Evolutionary conservation across 2,113 vertebrate species (phyloP).

Genomic region (Sinocyclocheilus maitianheensis): DNA sequence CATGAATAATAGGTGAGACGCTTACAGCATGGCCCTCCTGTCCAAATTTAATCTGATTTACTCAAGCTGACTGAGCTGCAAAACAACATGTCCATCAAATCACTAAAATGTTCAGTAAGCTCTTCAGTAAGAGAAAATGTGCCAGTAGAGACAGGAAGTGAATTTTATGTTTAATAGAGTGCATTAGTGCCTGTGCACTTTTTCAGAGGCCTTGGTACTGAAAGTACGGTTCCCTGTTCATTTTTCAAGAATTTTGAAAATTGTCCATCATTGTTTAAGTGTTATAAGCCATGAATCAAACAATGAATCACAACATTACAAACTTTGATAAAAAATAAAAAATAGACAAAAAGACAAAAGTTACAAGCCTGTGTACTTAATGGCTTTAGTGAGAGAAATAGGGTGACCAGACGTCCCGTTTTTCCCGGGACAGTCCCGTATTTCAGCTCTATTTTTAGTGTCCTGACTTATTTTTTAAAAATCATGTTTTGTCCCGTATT

Average conservation of each 20-base stretch:
- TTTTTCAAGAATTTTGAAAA: neutral
- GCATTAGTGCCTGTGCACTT: neutral
- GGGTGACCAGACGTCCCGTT: too few species aligned
- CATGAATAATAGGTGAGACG: slow-evolving; percentile 33
- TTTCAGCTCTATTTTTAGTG: too few species aligned
- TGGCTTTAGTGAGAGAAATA: neutral
- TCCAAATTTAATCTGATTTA: slow-evolving; percentile 56
- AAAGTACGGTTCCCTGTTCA: neutral
- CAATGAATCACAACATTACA: neutral
- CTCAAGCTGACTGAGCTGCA: slow-evolving; percentile 62
- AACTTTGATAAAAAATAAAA: neutral
- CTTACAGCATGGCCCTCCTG: neutral
- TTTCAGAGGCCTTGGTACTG: neutral
- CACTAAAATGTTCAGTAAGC: slow-evolving; percentile 48
- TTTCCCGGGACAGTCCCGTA: too few species aligned
- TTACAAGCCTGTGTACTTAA: neutral
- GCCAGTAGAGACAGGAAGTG: neutral
- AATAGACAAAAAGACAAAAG: neutral
- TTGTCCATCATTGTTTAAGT: neutral
- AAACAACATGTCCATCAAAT: slow-evolving; percentile 50
- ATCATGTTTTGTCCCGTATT: too few species aligned
- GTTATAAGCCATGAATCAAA: neutral
- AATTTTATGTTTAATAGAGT: neutral
- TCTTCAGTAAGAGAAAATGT: slow-evolving; percentile 1
- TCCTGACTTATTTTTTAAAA: too few species aligned